Evolutionary conservation across 2,113 vertebrate species (phyloP).

Genomic region (Acinonyx jubatus): DNA sequence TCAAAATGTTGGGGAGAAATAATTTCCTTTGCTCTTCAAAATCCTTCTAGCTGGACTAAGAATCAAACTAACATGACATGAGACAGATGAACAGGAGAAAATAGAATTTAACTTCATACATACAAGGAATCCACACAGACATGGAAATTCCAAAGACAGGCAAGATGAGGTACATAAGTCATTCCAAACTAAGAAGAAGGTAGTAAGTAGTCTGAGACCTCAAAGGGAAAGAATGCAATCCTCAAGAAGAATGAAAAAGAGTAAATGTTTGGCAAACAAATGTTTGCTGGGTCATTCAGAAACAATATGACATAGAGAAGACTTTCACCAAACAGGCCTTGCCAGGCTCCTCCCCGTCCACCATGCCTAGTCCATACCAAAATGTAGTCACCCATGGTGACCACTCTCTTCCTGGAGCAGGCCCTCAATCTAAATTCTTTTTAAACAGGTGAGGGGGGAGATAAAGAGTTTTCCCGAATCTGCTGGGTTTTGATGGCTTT

Average conservation of each 20-base stretch:
- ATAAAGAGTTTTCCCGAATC: background rate
- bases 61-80: background rate
- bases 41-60: background rate
- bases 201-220: background rate
- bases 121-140: background rate
- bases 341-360: background rate
- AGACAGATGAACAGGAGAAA: background rate
- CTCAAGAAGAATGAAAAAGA: background rate
- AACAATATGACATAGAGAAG: background rate
- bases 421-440: background rate
- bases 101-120: background rate
- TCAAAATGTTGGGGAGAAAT: background rate
- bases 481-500: background rate
- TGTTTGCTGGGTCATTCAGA: background rate
- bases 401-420: background rate
- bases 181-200: background rate
- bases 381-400: background rate
- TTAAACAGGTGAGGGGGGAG: background rate
- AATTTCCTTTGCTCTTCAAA: background rate
- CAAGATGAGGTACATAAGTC: background rate
- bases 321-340: background rate
- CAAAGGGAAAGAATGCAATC: background rate
- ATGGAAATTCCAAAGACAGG: background rate
- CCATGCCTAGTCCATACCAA: background rate
- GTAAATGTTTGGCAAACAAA: background rate